A percentile compares a stretch with the other conserved stretches of the same genome.
phyloP scores from a whole-genome alignment of 2,888 invertebrate genomes.

The Eilema griseolum region DNA sequence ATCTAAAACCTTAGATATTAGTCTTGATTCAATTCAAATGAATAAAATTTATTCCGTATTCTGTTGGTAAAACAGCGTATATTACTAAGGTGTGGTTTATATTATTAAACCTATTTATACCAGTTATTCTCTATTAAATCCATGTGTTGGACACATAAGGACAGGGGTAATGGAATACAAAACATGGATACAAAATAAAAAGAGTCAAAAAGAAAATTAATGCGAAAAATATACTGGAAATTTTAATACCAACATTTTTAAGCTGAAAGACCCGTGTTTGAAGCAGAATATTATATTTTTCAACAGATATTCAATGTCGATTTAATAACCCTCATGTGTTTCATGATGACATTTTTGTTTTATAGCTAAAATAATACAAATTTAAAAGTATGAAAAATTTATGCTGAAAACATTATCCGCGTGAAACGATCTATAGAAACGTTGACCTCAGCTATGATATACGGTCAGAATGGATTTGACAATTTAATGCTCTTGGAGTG shows the following conservation, averaged over 20 bases:
- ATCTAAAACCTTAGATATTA: no score
- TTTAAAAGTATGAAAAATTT: constrained; percentile 1
- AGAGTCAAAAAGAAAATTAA: neutral
- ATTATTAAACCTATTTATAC: neutral
- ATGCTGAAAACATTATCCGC: constrained; percentile 9
- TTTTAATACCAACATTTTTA: neutral
- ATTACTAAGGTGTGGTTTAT: no score
- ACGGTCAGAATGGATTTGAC: constrained; percentile 16
- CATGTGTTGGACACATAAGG: neutral
- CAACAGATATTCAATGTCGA: constrained; percentile 6
- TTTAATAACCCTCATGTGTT: constrained; percentile 11
- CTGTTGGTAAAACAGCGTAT: no score
- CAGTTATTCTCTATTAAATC: neutral
- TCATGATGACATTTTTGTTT: neutral
- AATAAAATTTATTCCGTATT: no score
- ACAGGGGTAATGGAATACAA: neutral
- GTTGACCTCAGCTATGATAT: constrained; percentile 11
- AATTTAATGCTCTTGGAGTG: constrained; percentile 3
- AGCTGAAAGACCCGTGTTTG: neutral
- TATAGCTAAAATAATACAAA: constrained; percentile 11
- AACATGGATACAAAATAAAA: no score
- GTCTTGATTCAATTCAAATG: no score
- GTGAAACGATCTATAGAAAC: constrained; percentile 1
- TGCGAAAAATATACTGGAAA: neutral
- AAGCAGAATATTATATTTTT: neutral